These are phyloP conservation scores for Chitala chitala DNA, from an alignment of 2,113 vertebrate genomes.

Conservation along the genomic window DNA sequence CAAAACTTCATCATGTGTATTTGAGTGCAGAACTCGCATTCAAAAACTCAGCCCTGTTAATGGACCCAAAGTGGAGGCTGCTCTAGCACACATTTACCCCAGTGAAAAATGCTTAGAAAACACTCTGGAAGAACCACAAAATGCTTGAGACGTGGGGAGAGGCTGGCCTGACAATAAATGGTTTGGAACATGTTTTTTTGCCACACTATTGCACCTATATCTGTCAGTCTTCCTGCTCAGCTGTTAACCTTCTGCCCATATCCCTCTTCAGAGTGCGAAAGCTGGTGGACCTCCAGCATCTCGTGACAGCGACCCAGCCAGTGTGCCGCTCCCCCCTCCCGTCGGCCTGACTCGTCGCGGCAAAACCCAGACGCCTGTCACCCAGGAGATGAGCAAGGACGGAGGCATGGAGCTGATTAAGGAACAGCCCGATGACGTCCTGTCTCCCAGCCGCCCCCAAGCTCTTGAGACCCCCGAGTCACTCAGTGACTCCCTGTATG, in stretches of 20 bases:
- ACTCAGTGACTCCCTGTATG: slow-evolving; percentile 88
- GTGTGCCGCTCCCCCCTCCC: slow-evolving; percentile 58
- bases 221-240: too few species aligned
- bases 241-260: neutral
- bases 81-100: too few species aligned
- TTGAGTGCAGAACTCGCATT: too few species aligned
- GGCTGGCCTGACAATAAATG: too few species aligned
- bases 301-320: slow-evolving; percentile 49
- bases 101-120: too few species aligned
- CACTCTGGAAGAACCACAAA: too few species aligned
- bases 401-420: slow-evolving; percentile 67
- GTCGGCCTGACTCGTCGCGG: slow-evolving; percentile 55
- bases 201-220: too few species aligned
- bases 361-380: slow-evolving; percentile 71
- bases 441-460: slow-evolving; percentile 70
- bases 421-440: slow-evolving; percentile 69
- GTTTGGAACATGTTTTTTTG: too few species aligned
- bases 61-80: too few species aligned
- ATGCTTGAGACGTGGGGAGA: too few species aligned
- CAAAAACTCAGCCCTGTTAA: too few species aligned
- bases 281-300: slow-evolving; percentile 26
- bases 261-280: slow-evolving; percentile 34
- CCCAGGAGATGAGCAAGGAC: slow-evolving; percentile 79
- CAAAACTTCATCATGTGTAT: too few species aligned
- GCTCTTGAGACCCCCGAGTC: slow-evolving; percentile 86